Evolutionary conservation across 2,113 vertebrate species (phyloP), one percentile per base, ranked within the genome.

Genomic region (Neodon shergylaensis): DNA sequence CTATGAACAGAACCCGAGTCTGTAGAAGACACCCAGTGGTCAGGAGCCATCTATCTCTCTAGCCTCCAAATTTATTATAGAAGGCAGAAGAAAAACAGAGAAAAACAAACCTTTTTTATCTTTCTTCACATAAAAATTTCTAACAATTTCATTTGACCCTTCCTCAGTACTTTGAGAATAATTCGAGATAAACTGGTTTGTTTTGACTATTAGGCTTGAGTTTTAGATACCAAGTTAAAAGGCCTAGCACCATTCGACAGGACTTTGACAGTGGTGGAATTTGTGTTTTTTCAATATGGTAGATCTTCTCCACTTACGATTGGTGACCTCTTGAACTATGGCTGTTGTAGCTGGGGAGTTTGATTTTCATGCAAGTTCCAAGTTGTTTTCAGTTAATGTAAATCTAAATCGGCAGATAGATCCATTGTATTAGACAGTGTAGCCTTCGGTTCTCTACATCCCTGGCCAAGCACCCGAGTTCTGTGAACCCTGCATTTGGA

Each of bases 321-420:
- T 77, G 12, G 19, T 89, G 49, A 79, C 17, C 17, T 44, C n/a
- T 92, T 95, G 44, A 95, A 86, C 81, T 47, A 22, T 39, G 31
- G 17, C 39, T 61, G 14, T 13, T 14, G 52, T 52, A 16, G 14
- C 52, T 52, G 52, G 31, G 22, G 36, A 66, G 10, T 10, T 72
- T 52, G 17, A 61, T 77, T 86, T 92, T 65, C 21, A 81, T 52
- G 24, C 44, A 88, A 58, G 52, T 81, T 92, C 36, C 44, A 88
- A 49, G 52, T 81, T 88, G 16, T 36, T 54, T 96, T 84, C 88
- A 74, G 72, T 88, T 88, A n/a, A 88, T 74, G 63, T 52, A 91
- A 94, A 94, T n/a, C 68, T 89, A 73, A 88, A 39, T 17, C 68
- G 22, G 4, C 33, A 16, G 31, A 12, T 63, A 70, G 1, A 39